Base-by-base conservation (phyloP, 2,888 invertebrate species). In the Thereva unica region DNA sequence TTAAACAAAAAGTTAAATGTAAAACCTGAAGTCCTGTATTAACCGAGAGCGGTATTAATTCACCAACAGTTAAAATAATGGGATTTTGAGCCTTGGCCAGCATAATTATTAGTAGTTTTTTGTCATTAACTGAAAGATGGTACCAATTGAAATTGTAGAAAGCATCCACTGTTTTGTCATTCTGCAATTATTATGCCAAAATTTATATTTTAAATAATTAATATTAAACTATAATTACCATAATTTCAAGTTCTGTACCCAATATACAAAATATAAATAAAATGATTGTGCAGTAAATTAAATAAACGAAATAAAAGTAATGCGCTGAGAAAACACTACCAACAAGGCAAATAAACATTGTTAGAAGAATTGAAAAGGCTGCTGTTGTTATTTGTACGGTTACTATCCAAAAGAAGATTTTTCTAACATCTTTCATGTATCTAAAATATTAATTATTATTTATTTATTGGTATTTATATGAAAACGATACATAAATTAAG, bases 131-230 rank as follows among this genome's bases (percentile, higher is more conserved):
- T 7, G 3, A 5, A 5, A 57, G 35, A 2, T 34, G 3, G 34
- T 57, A 45, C 57, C 57, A 57, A 5, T 57, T 44, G 6, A 23
- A n/a, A n/a, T 57, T 45, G 35, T 57, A 57, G 45, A 57, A 34
- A 6, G 10, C 5, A 5, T 44, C 8, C 23, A 44, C n/a, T 34
- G 45, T 9, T 34, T 45, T 37, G 10, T 57, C 57, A 10, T 40
- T 41, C 56, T 56, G 2, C 3, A 56, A 42, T 8, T 23, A 42
- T 8, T 10, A 2, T 34, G 23, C 3, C 23, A 52, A 52, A 7
- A 35, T 8, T 4, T 9, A 3, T 5, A 2, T 47, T 8, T 4
- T 34, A 23, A 7, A 35, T 35, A 52, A 0, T 9, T 5, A 52
- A 2, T 34, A 34, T 12, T 5, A 34, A 23, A 52, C n/a, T 34